Base-by-base conservation (phyloP, 2,888 invertebrate genomes). In the Ormia ochracea region DNA sequence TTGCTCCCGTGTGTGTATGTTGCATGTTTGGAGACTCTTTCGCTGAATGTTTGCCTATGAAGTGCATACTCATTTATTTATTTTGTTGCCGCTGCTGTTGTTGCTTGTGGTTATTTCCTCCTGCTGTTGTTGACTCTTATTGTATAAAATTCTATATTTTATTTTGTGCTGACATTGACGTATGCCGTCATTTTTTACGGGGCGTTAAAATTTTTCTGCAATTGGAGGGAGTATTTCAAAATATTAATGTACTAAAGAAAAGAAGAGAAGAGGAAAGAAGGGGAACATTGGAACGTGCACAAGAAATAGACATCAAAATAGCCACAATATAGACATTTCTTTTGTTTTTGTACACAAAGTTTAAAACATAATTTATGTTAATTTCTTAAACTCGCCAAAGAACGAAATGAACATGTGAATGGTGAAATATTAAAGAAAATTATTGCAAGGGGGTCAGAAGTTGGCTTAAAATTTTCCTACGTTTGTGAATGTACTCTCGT, bases 91-190 rank as follows among this genome's bases (percentile, higher is more conserved):
- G 65, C 43, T 68, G 54, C 43, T 70, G 65, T 65, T 69, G 28
- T 69, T 74, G 74, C 78, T 75, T 72, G 78, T 59, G 72, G 72
- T 72, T 78, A 72, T 65, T 59, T 72, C 36, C 72, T 72, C 66
- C 65, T 79, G 63, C 74, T 74, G 69, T 50, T 66, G 66, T 61
- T 66, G 45, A 33, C 45, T 72, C 5, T 17, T 58, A 56, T 63
- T 68, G 19, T 63, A 75, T 52, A 45, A 70, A 74, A 69, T 72
- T 76, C 72, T 76, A 61, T 59, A 76, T 68, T 68, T 80, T 72
- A 61, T 80, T 31, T 80, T 70, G 66, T 80, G 80, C 72, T 80
- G 80, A 80, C 75, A 80, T 80, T 80, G 80, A 76, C 75, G 72
- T 76, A 80, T 76, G 75, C 76, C 66, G 66, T 68, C 66, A 72